Evolutionary conservation across 2,113 vertebrate genomes (phyloP).

Genomic region (Deroptyus accipitrinus): DNA sequence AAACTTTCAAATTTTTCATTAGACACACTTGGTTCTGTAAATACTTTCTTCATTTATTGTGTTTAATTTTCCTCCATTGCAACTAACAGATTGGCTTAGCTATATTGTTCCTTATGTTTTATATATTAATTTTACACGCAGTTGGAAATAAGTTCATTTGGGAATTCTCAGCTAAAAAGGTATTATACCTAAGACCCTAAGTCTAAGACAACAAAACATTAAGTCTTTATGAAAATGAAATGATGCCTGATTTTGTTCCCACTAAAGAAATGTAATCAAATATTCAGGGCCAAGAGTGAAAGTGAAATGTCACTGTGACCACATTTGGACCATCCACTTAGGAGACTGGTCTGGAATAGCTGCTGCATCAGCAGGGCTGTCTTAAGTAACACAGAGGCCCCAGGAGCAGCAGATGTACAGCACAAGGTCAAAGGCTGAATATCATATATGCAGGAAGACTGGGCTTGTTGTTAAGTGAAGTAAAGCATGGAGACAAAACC

Average conservation of each 20-base stretch:
- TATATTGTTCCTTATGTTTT: neutral
- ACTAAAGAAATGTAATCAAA: neutral
- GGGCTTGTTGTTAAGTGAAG: neutral
- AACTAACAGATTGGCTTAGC: neutral
- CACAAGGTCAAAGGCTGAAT: neutral
- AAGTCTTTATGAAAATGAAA: neutral
- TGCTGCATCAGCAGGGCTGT: neutral
- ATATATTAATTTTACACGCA: neutral
- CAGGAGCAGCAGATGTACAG: neutral
- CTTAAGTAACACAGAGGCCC: neutral
- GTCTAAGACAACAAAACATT: neutral
- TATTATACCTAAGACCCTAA: neutral
- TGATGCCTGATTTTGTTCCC: neutral
- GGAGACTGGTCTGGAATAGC: neutral
- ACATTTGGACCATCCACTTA: neutral
- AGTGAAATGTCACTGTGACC: neutral
- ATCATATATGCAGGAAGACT: neutral
- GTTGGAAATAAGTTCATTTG: neutral
- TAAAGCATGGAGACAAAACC: fast-evolving
- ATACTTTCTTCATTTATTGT: neutral
- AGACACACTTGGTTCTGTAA: neutral
- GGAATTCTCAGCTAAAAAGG: neutral
- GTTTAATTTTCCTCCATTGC: neutral
- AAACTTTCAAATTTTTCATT: neutral
- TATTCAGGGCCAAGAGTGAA: neutral